Conservation (phyloP, 1,140 invertebrate species). For the Saccostrea glomerata region DNA sequence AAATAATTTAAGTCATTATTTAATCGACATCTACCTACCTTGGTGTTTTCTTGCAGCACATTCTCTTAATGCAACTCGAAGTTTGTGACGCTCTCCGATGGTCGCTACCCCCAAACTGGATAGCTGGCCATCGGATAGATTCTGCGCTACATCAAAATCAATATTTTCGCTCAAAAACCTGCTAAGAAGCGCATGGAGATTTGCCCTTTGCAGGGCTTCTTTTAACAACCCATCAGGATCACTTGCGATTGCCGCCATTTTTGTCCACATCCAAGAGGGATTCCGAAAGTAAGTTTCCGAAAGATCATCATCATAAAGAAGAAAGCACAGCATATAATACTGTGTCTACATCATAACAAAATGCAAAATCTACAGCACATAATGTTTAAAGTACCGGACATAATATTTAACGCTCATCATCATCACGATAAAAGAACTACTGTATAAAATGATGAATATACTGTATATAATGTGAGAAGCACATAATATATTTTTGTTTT, state of each 20-base stretch:
- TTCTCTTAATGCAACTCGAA: not conserved
- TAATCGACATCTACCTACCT: not conserved
- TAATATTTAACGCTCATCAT: slow-evolving; percentile 5
- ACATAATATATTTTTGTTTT: not conserved
- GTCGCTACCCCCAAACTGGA: not conserved
- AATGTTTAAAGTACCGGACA: not conserved
- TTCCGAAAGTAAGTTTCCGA: slow-evolving; percentile 5
- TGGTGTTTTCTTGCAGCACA: not conserved
- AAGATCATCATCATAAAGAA: slow-evolving; percentile 7
- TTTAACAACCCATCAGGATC: not conserved
- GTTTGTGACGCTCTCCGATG: not conserved
- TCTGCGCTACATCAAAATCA: not conserved
- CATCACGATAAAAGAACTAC: not conserved
- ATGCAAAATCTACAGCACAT: slow-evolving; percentile 5
- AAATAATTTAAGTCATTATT: not conserved
- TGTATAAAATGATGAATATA: not conserved
- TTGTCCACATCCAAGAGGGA: not conserved
- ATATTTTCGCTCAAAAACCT: not conserved
- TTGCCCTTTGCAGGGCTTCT: not conserved
- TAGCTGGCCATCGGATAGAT: slow-evolving; percentile 13
- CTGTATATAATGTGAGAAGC: not conserved
- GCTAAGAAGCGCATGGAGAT: not conserved
- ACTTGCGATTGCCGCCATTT: not conserved
- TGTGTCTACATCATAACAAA: not conserved
- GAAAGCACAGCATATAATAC: slow-evolving; percentile 7